Conservation (phyloP, 2,888 invertebrate genomes). For the Cremastinae sp. region DNA sequence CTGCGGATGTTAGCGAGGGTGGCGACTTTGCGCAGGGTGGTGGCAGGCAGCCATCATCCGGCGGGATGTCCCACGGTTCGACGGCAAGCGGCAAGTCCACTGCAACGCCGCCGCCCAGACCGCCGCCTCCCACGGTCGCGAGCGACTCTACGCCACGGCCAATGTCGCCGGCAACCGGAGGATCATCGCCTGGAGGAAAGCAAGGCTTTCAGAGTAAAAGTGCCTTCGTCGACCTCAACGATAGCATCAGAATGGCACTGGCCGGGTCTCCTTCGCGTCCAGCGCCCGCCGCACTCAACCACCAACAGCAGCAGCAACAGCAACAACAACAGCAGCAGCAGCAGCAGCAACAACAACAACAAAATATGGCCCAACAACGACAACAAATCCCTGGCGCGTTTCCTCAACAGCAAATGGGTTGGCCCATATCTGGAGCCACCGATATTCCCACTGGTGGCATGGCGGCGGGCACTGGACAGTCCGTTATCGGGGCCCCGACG, state of each 20-base stretch:
- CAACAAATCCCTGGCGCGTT: constrained; percentile 37
- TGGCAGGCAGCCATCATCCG: constrained; percentile 63
- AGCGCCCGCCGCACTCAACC: constrained; percentile 71
- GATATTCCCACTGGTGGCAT: constrained; percentile 74
- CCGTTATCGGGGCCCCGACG: constrained; percentile 69
- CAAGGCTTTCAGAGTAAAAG: constrained; percentile 82
- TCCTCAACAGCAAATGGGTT: constrained; percentile 61
- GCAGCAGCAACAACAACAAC: constrained; percentile 65
- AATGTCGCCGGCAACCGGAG: constrained; percentile 78
- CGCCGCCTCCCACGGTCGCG: constrained; percentile 78
- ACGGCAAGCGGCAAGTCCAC: constrained; percentile 73
- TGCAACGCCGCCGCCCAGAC: constrained; percentile 80
- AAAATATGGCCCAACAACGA: constrained; percentile 63
- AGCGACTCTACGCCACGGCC: constrained; percentile 75
- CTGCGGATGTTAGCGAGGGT: constrained; percentile 68
- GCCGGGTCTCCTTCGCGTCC: constrained; percentile 83
- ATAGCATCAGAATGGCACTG: constrained; percentile 86
- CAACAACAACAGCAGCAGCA: constrained; percentile 65
- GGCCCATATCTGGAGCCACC: constrained; percentile 61
- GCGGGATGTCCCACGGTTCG: constrained; percentile 68
- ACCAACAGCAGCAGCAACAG: constrained; percentile 54
- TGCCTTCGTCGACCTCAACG: constrained; percentile 86
- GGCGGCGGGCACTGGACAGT: constrained; percentile 69
- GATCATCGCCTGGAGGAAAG: constrained; percentile 79
- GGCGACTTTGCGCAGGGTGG: constrained; percentile 68